Evolutionary conservation across 2,888 invertebrate genomes (phyloP), one percentile per base, ranked within the genome.

Genomic region (Eupithecia centaureata): DNA sequence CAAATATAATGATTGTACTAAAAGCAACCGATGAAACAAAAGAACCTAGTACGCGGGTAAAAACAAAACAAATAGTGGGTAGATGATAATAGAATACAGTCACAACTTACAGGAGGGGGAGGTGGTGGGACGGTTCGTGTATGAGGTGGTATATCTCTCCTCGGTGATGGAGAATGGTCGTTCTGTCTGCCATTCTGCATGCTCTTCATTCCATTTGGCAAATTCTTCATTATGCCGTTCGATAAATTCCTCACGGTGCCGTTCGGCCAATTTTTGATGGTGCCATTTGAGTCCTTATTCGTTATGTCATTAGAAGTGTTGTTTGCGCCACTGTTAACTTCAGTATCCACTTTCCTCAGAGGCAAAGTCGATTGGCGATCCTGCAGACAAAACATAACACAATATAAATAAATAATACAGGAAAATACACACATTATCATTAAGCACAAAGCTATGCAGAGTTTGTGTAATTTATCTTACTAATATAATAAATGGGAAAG

Each of bases 91-190:
- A 8, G 10, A 32, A 32, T 32, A 33, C 33, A 33, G 38, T 38
- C 38, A 52, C 13, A 42, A 77, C 92, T 92, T 86, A 95, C 95
- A 68, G 95, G 95, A 63, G 95, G 95, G 54, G 95, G 95, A 27
- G 95, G 95, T 25, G 95, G 95, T 38, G 95, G 94, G 12, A 47
- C n/a, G 22, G 47, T 22, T 47, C 47, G 47, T 47, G 22, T 1
- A 47, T 18, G 10, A 10, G 47, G 22, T 47, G 47, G 68, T 87
- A 30, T 86, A 64, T 90, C 89, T 77, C 30, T 81, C 73, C 73
- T 85, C 87, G 22, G 32, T 10, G 57, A 30, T 27, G 15, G 52
- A 52, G 70, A 65, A 58, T 81, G 79, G 63, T 82, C 79, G 58
- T 77, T 84, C 61, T 72, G 42, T 8, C 35, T 33, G 8, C 62